A percentile compares a stretch with the other conserved stretches of the same genome.
Conservation (phyloP, 1,140 invertebrate genomes). For the Scaptomyza pallida region DNA sequence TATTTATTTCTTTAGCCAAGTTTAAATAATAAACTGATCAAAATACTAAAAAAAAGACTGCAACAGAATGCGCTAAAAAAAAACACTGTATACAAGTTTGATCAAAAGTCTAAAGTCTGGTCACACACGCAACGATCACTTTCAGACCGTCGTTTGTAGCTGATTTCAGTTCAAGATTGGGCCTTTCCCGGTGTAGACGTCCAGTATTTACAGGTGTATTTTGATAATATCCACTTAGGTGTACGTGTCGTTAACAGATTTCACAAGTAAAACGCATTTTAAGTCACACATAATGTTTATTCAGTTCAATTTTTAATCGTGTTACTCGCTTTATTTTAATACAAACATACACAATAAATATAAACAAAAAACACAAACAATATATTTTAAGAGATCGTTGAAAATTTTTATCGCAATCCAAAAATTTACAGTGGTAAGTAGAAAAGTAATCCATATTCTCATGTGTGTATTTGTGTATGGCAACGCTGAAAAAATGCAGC, state of each 20-base stretch:
- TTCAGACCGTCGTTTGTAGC: neutral
- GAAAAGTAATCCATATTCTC: neutral
- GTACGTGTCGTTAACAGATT: constrained; percentile 6
- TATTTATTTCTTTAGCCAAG: too few species aligned
- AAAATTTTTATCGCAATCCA: constrained; percentile 44
- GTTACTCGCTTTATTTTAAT: constrained; percentile 47
- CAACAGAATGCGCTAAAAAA: neutral
- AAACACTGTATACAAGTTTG: neutral
- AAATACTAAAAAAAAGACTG: neutral
- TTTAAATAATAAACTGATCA: too few species aligned
- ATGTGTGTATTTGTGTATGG: constrained; percentile 1
- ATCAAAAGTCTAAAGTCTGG: neutral
- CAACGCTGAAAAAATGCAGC: constrained; percentile 14
- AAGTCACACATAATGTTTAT: constrained; percentile 47
- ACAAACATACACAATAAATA: constrained; percentile 46
- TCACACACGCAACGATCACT: neutral
- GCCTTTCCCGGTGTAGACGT: constrained; percentile 17
- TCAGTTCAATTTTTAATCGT: constrained; percentile 55
- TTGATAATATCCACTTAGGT: neutral
- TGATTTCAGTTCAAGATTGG: neutral
- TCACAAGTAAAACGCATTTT: constrained; percentile 33
- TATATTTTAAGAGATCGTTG: constrained; percentile 53
- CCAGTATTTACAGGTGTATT: neutral
- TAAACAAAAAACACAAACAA: constrained; percentile 41
- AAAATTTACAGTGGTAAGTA: constrained; percentile 64